These are phyloP conservation scores for Micropoecilia bifurca DNA, from an alignment of 2,797 vertebrate species.

Conservation along the genomic window DNA sequence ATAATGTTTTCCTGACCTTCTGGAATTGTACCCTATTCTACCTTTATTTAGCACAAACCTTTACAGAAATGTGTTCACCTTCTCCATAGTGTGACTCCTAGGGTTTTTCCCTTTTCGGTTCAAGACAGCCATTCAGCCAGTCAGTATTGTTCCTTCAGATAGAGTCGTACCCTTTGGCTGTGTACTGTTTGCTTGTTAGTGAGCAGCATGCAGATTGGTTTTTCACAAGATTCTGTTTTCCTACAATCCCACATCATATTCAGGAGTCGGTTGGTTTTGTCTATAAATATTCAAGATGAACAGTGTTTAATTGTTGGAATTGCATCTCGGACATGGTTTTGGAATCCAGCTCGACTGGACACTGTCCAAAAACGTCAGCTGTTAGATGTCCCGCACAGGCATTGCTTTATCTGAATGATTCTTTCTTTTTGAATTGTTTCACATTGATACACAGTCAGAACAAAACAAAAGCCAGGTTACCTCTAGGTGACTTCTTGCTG, in stretches of 20 bases:
- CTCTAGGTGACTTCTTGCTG: conserved; percentile 20
- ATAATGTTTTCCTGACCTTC: neutral
- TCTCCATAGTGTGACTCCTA: neutral
- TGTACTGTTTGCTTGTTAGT: neutral
- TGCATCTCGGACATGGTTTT: neutral
- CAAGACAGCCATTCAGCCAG: neutral
- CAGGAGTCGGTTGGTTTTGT: neutral
- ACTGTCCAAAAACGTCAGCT: neutral
- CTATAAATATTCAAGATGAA: neutral
- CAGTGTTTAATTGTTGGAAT: neutral
- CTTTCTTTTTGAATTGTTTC: neutral
- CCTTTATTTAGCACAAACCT: neutral
- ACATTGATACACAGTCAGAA: neutral
- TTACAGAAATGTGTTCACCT: neutral
- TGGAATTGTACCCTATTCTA: neutral
- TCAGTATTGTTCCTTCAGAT: neutral
- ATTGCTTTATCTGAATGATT: neutral
- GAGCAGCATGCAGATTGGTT: neutral
- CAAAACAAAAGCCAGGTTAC: conserved; percentile 16
- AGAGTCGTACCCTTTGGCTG: neutral
- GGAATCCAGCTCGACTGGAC: neutral
- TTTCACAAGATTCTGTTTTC: neutral
- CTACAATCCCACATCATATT: neutral
- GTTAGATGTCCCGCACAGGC: neutral
- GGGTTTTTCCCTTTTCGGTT: neutral